Evolutionary conservation across 2,888 invertebrate genomes (phyloP), one percentile per base, ranked within the genome.

Genomic region (Girardia tigrina): DNA sequence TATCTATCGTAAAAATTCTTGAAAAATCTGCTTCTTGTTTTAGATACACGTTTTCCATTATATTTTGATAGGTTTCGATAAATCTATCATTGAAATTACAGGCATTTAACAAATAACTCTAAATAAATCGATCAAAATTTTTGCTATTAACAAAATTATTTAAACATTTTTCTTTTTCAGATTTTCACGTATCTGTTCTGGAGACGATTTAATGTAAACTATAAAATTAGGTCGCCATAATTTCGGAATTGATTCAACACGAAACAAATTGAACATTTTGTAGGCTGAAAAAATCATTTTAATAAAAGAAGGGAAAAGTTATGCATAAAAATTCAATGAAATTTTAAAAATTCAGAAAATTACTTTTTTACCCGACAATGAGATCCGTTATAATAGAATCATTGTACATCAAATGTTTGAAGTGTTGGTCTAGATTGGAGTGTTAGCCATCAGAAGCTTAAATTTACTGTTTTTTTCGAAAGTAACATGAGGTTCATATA

Each of bases 31-130:
- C 23, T 56, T 56, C 20, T 56, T 56, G n/a, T 56, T 4, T 4
- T 16, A 56, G 23, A 56, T 56, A 16, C 4, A n/a, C 56, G n/a
- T 4, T 56, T 56, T 56, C 56, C 6, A 56, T 20, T n/a, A 56
- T n/a, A 56, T 56, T 4, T n/a, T 56, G 56, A 56, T 56, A 56
- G n/a, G 56, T 56, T 56, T 56, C 56, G 23, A 56, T 56, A 56
- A 56, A 56, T 16, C 23, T 56, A 56, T 56, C 56, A 56, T n/a
- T 56, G n/a, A 56, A 56, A n/a, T 56, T 56, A 2, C 8, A n/a
- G n/a, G 4, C 4, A 56, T 56, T 16, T 23, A 56, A 56, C 56
- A 56, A 20, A 16, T 4, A n/a, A 56, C n/a, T n/a, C 56, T 56
- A n/a, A 56, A 56, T 56, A 20, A 20, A n/a, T 12, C 4, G 23